These are phyloP conservation scores for Hanleya hanleyi DNA, from an alignment of 2,888 invertebrate species.

Conservation along the genomic window DNA sequence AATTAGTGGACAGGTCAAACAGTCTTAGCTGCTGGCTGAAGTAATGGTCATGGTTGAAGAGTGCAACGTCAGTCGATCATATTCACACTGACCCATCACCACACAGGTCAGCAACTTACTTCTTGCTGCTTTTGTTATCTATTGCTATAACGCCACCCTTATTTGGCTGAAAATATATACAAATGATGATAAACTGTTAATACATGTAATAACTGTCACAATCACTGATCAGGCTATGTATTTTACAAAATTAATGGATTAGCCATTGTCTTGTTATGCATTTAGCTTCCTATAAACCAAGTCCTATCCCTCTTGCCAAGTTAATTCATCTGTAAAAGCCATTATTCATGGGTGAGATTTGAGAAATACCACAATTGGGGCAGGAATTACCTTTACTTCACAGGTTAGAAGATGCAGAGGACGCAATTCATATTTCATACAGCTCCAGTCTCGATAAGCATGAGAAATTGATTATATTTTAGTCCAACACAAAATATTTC, in stretches of 20 bases:
- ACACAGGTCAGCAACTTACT: conserved; percentile 13
- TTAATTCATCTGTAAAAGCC: not conserved
- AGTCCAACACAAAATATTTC: too few relatives aligned
- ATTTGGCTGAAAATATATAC: conserved; percentile 45
- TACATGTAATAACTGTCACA: not conserved
- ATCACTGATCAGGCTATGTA: not conserved
- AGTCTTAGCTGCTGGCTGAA: too few relatives aligned
- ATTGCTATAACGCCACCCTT: conserved; percentile 45
- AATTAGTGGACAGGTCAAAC: too few relatives aligned
- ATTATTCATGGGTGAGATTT: too few relatives aligned
- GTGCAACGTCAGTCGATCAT: not conserved
- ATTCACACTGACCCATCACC: not conserved
- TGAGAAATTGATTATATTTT: too few relatives aligned
- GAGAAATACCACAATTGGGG: too few relatives aligned
- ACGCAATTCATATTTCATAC: too few relatives aligned
- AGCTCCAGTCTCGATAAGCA: too few relatives aligned
- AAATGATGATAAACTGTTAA: not conserved
- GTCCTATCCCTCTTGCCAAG: not conserved
- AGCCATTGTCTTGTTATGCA: not conserved
- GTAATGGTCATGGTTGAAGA: too few relatives aligned
- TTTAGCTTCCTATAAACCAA: too few relatives aligned
- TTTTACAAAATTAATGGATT: not conserved
- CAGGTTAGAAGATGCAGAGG: too few relatives aligned
- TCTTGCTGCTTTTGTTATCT: conserved; percentile 37
- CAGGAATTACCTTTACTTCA: too few relatives aligned